A percentile compares a stretch with the other conserved stretches of the same genome.
These are phyloP conservation scores for Andrena marginata DNA, from an alignment of 2,888 invertebrate genomes.

Conservation along the genomic window DNA sequence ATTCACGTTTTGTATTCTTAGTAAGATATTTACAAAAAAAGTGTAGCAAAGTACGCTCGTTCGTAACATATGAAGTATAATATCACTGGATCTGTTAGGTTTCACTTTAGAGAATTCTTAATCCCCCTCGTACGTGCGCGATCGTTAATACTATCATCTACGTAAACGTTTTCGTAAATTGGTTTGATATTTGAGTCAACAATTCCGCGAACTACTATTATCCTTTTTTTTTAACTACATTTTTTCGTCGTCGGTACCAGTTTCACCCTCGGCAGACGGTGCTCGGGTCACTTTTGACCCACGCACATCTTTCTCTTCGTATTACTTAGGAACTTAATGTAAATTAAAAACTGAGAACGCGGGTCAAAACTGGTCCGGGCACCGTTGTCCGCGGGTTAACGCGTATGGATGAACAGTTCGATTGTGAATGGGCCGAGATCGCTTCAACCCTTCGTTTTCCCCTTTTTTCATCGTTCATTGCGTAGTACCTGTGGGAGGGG, in stretches of 20 bases:
- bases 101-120: conserved; percentile 40
- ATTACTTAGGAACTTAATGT: too few relatives aligned
- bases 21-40: conserved; percentile 65
- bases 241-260: conserved; percentile 22
- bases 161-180: conserved; percentile 51
- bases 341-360: too few relatives aligned
- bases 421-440: background rate
- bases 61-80: conserved; percentile 55
- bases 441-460: conserved; percentile 36
- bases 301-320: too few relatives aligned
- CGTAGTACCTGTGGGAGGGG: background rate
- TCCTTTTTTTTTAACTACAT: conserved; percentile 23
- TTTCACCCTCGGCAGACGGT: too few relatives aligned
- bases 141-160: conserved; percentile 42
- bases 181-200: conserved; percentile 51
- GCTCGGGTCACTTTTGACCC: too few relatives aligned
- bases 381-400: conserved; percentile 6
- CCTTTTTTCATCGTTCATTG: background rate
- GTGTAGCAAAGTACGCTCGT: conserved; percentile 62
- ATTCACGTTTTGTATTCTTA: conserved; percentile 36
- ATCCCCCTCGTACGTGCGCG: conserved; percentile 33
- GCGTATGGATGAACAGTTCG: conserved; percentile 31
- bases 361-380: too few relatives aligned
- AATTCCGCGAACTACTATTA: conserved; percentile 36
- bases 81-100: conserved; percentile 54